These are phyloP conservation scores for Aphis craccivora DNA, from an alignment of 1,140 invertebrate species.

Conservation along the genomic window DNA sequence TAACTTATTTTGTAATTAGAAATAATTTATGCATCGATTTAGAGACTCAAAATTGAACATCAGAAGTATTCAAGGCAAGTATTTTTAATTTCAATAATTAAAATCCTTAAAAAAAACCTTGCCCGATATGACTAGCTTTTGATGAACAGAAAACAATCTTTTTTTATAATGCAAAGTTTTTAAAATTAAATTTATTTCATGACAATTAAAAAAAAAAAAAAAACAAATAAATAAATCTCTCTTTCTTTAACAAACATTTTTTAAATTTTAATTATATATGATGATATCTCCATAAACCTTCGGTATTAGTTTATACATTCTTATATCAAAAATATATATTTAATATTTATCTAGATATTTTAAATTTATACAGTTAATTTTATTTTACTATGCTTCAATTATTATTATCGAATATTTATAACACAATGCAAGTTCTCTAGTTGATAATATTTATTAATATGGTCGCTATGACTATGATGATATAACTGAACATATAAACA, in stretches of 20 bases:
- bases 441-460: slow-evolving; percentile 1
- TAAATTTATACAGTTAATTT: no score
- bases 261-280: not conserved
- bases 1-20: not conserved
- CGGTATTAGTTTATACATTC: no score
- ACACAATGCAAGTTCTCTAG: not conserved
- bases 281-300: not conserved
- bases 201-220: no score
- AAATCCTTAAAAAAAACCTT: no score
- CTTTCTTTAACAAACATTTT: no score
- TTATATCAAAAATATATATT: not conserved
- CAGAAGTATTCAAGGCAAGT: not conserved
- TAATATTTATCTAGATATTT: not conserved
- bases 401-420: not conserved
- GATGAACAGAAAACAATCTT: not conserved
- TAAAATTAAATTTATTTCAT: no score
- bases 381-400: no score
- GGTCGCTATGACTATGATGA: not conserved
- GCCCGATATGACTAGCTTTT: not conserved
- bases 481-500: not conserved
- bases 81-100: not conserved
- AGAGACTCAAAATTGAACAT: not conserved
- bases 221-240: no score
- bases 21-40: not conserved
- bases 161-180: no score